phyloP scores from a whole-genome alignment of 2,113 vertebrate genomes.

The Ceyx melanurus region DNA sequence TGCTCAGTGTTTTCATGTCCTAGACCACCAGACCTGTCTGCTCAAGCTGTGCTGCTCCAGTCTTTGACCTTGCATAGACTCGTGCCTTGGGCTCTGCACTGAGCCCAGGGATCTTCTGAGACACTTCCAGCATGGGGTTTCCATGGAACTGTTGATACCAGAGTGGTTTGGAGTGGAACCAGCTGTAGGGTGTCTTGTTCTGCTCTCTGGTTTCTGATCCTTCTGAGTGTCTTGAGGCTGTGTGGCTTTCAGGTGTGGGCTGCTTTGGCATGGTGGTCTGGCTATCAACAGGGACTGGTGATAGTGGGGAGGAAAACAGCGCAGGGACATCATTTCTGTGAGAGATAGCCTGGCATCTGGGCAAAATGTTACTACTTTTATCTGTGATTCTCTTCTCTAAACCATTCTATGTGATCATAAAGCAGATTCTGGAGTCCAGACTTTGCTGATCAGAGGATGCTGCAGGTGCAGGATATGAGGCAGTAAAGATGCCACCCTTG shows the following conservation, averaged over 20 bases:
- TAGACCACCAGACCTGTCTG: background rate
- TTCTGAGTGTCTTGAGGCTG: background rate
- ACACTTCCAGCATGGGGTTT: background rate
- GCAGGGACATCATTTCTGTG: background rate
- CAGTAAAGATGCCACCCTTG: background rate
- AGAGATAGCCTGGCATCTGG: background rate
- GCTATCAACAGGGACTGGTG: background rate
- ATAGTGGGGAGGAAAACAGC: background rate
- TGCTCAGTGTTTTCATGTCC: background rate
- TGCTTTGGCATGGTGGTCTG: background rate
- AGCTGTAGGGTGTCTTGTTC: background rate
- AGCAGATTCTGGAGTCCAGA: background rate
- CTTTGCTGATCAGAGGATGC: background rate
- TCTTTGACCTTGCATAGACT: accelerated
- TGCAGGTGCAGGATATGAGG: background rate
- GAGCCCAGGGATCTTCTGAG: background rate
- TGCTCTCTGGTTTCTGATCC: background rate
- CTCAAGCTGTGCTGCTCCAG: background rate
- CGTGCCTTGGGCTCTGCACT: background rate
- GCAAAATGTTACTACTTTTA: background rate
- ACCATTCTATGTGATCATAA: background rate
- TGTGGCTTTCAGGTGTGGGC: background rate
- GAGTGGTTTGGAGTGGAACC: background rate
- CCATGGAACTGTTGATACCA: background rate
- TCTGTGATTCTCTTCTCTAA: background rate